These are phyloP conservation scores for Manduca sexta DNA, from an alignment of 1,140 invertebrate genomes.

Conservation along the genomic window DNA sequence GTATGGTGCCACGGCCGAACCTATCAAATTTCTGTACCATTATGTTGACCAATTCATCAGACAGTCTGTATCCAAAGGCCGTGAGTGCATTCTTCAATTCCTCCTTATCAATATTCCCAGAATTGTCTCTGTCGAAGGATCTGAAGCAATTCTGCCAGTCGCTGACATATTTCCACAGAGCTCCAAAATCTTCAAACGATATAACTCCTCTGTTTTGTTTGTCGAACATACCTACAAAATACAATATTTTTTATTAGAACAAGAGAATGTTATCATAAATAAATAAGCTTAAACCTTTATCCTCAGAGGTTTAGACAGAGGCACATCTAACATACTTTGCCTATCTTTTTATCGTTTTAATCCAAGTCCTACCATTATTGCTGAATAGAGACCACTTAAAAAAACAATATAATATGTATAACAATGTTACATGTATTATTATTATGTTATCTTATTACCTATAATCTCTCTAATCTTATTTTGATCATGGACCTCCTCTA, in stretches of 20 bases:
- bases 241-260: conserved; percentile 4
- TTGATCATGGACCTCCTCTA: too few species aligned
- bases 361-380: too few species aligned
- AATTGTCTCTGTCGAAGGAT: conserved; percentile 95
- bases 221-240: conserved; percentile 98
- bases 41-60: conserved; percentile 86
- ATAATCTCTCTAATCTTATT: too few species aligned
- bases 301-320: too few species aligned
- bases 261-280: too few species aligned
- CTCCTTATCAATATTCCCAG: conserved; percentile 94
- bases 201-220: conserved; percentile 91
- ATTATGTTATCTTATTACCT: too few species aligned
- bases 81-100: conserved; percentile 93
- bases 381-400: background rate
- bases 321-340: too few species aligned
- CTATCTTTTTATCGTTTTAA: too few species aligned
- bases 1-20: conserved; percentile 89
- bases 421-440: too few species aligned
- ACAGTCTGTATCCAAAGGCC: conserved; percentile 94
- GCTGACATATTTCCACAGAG: conserved; percentile 98
- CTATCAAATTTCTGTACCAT: conserved; percentile 96
- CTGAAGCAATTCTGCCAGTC: conserved; percentile 98
- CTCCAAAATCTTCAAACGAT: conserved; percentile 95
- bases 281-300: too few species aligned
- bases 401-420: too few species aligned